phyloP scores from a whole-genome alignment of 2,888 invertebrate species.

The Apocheima hispidaria region DNA sequence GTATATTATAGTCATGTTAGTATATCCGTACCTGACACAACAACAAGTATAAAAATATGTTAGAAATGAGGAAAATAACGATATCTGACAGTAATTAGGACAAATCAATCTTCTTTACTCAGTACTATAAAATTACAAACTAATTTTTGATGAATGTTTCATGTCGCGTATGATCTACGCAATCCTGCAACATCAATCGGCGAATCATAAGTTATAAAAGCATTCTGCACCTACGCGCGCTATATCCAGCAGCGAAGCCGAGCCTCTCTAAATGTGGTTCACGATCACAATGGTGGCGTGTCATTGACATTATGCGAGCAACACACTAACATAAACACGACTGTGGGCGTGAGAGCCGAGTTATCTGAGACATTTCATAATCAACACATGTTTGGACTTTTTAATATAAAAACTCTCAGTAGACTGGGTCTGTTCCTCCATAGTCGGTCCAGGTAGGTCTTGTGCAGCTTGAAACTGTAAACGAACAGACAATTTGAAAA shows the following conservation, averaged over 20 bases:
- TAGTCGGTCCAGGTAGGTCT: no score
- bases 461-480: no score
- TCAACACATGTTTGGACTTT: constrained; percentile 22
- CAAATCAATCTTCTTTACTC: no score
- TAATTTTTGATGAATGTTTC: neutral
- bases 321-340: constrained; percentile 14
- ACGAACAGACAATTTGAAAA: no score
- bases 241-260: neutral
- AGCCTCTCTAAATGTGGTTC: constrained; percentile 23
- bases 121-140: no score
- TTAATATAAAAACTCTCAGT: neutral
- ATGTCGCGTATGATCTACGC: neutral
- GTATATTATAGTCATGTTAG: no score
- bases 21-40: no score
- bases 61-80: no score
- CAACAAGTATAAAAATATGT: no score
- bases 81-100: no score
- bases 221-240: constrained; percentile 10
- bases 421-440: no score
- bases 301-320: constrained; percentile 41
- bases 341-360: constrained; percentile 29
- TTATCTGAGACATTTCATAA: constrained; percentile 26
- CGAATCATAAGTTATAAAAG: neutral
- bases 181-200: neutral
- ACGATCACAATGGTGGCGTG: constrained; percentile 30